A percentile compares a stretch with the other conserved stretches of the same genome.
Evolutionary conservation across 2,888 invertebrate species (phyloP).

Genomic region (Lithophane ornitopus): DNA sequence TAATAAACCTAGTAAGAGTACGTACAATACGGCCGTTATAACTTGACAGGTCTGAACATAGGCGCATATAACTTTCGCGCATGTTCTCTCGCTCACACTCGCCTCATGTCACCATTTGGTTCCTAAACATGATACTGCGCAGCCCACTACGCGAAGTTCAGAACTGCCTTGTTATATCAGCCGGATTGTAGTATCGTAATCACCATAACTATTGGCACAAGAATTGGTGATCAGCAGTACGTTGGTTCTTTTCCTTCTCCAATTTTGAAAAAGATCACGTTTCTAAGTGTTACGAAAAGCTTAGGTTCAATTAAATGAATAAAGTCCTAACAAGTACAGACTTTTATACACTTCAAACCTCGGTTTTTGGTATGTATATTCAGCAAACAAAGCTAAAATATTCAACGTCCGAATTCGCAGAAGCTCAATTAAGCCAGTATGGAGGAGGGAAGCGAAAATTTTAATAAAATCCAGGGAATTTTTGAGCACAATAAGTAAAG

Average conservation of each 20-base stretch:
- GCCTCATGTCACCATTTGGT: no score
- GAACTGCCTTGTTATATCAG: no score
- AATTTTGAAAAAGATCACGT: not conserved
- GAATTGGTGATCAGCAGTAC: not conserved
- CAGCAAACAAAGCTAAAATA: conserved; percentile 30
- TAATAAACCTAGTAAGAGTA: not conserved
- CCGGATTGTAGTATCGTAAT: no score
- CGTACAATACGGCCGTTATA: not conserved
- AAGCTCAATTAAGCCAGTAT: conserved; percentile 37
- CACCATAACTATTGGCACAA: not conserved
- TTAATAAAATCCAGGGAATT: conserved; percentile 34
- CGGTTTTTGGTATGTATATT: conserved; percentile 8
- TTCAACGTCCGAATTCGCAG: conserved; percentile 19
- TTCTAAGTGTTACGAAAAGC: not conserved
- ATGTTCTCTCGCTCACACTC: no score
- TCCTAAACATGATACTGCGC: no score
- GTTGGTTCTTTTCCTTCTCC: not conserved
- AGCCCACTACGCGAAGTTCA: no score
- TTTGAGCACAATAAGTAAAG: conserved; percentile 16
- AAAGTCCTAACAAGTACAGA: not conserved
- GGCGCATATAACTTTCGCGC: no score
- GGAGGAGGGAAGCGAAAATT: conserved; percentile 18
- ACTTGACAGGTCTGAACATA: no score
- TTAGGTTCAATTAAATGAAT: not conserved
- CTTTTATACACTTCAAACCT: not conserved